Conservation (phyloP, 2,888 invertebrate species). For the Chalcosyrphus nemorum region DNA sequence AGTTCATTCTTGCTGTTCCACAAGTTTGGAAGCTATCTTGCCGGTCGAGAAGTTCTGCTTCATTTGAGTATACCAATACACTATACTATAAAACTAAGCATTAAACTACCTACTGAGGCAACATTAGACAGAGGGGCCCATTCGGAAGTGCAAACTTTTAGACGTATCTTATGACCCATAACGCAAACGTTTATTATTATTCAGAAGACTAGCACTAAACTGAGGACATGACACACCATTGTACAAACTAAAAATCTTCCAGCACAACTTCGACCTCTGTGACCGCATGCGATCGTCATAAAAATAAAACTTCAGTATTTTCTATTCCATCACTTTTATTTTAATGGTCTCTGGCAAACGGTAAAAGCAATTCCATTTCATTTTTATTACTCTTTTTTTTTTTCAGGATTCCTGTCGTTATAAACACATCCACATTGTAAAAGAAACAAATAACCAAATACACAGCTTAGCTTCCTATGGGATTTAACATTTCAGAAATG, state of each 20-base stretch:
- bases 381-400: background rate
- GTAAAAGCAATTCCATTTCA: background rate
- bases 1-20: too few species aligned
- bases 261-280: background rate
- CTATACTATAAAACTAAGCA: too few species aligned
- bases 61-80: too few species aligned
- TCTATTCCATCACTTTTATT: background rate
- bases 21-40: too few species aligned
- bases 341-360: background rate
- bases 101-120: too few species aligned
- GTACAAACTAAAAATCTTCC: background rate
- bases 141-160: too few species aligned
- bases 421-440: background rate
- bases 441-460: background rate
- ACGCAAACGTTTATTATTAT: too few species aligned
- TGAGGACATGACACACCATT: background rate
- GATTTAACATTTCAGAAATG: background rate
- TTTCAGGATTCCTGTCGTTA: background rate
- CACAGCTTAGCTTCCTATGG: background rate
- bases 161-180: too few species aligned
- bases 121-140: too few species aligned
- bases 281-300: background rate
- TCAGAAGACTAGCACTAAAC: too few species aligned
- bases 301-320: background rate
- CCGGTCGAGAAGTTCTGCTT: too few species aligned